Evolutionary conservation across 2,113 vertebrate species (phyloP), one percentile per base, ranked within the genome.

Genomic region (Zosterops pallidus): DNA sequence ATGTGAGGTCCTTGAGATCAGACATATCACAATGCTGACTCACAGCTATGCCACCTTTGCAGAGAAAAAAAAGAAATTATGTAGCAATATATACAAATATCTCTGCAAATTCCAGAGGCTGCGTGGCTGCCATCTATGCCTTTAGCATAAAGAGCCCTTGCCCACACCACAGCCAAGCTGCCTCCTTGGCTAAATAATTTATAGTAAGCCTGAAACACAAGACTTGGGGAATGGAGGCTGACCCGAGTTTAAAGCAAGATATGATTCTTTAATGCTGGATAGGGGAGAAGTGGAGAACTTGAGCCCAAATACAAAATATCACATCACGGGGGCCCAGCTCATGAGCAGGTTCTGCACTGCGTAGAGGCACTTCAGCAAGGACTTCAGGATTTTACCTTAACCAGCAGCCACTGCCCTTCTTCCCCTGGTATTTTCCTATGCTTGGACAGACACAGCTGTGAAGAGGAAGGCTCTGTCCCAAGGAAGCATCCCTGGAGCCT

Each of bases 101-200:
- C 20, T 65, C 68, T 41, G 25, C 26, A 41, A 59, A 37, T 68
- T 68, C 47, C 10, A 33, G 69, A 49, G 52, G 68, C 62, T 14
- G 50, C 1, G 0, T 64, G 68, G 62, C 59, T 59, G 76, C 42
- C 64, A 19, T 57, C 92, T 25, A 8, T 44, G 60, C 57, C 41
- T 87, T 78, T 3, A 85, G 75, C 83, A 92, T 13, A 77, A 77
- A 80, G 42, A 79, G 55, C 74, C 64, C 75, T 85, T 95, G 64
- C 83, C 71, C 83, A 86, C 59, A 14, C 35, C 14, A n/a, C 59
- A 53, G 44, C 13, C 85, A 83, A 46, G 46, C 82, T 92, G 62
- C 65, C 59, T 56, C 35, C 74, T 53, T 24, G 13, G 42, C 85
- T 90, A 46, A 90, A 92, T 95, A 42, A 88, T 83, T 88, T 50